These are phyloP conservation scores for Cathartes aura DNA, from an alignment of 2,113 vertebrate species.

Conservation along the genomic window DNA sequence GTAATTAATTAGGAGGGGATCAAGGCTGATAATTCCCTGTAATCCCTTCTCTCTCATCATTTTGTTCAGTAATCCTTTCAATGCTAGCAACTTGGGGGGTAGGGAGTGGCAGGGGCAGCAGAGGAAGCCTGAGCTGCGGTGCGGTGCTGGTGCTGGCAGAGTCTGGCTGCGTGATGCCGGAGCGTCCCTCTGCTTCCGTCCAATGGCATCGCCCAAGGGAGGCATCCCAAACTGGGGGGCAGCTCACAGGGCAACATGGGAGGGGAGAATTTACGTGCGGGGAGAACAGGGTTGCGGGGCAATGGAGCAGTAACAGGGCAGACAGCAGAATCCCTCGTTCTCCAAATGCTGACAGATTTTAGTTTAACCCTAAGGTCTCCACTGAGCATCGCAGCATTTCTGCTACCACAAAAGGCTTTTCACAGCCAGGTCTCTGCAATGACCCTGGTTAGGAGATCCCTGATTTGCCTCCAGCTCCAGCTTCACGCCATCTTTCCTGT, in stretches of 20 bases:
- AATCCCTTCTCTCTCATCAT: slow-evolving; percentile 67
- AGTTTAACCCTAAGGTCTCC: background rate
- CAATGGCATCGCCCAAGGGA: background rate
- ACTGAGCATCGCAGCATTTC: background rate
- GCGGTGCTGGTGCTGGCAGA: background rate
- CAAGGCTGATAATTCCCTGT: slow-evolving; percentile 64
- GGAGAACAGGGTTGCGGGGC: background rate
- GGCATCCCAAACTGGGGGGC: background rate
- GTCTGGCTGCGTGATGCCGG: background rate
- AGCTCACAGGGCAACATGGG: background rate
- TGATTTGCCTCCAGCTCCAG: background rate
- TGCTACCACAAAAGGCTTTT: background rate
- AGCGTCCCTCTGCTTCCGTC: background rate
- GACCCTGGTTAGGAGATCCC: background rate
- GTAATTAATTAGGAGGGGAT: slow-evolving; percentile 75
- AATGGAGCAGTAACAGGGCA: background rate
- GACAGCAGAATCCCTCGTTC: background rate
- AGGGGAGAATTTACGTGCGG: background rate
- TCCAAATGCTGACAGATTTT: background rate
- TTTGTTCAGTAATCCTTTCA: slow-evolving; percentile 71
- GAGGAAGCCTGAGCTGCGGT: background rate
- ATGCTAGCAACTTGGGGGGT: background rate
- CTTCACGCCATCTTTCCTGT: background rate
- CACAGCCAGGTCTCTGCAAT: background rate
- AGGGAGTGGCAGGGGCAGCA: background rate